Evolutionary conservation across 2,888 invertebrate species (phyloP).

Genomic region (Euplexia lucipara): DNA sequence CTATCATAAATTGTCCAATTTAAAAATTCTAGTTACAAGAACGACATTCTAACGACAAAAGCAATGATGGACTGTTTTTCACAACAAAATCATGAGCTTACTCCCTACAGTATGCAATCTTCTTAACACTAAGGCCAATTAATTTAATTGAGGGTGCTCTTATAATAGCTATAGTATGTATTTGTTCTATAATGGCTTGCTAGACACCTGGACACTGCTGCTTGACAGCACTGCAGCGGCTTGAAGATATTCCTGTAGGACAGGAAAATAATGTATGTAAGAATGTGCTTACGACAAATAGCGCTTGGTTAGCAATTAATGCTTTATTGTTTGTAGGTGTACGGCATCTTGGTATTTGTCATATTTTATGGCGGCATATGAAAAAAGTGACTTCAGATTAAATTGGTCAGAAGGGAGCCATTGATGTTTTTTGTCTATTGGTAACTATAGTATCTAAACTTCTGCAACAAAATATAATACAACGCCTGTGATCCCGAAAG

Average conservation of each 20-base stretch:
- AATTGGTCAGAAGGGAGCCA: neutral
- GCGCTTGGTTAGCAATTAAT: slow-evolving; percentile 27
- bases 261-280: slow-evolving; percentile 39
- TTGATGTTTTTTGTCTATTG: neutral
- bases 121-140: slow-evolving; percentile 66
- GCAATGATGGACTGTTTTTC: too few species aligned
- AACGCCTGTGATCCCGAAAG: too few species aligned
- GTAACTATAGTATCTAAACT: too few species aligned
- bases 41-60: too few species aligned
- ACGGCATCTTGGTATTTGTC: slow-evolving; percentile 9
- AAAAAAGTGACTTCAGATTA: neutral
- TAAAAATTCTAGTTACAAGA: too few species aligned
- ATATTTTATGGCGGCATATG: neutral
- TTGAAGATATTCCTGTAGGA: slow-evolving; percentile 18
- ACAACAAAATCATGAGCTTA: neutral
- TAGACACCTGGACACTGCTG: slow-evolving; percentile 64
- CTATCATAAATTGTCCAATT: too few species aligned
- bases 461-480: too few species aligned
- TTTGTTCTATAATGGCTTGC: slow-evolving; percentile 58
- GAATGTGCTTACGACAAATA: slow-evolving; percentile 42
- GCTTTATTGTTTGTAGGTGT: slow-evolving; percentile 41
- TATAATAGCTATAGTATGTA: slow-evolving; percentile 58
- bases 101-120: slow-evolving; percentile 40
- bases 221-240: slow-evolving; percentile 22
- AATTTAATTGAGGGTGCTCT: slow-evolving; percentile 69